Evolutionary conservation across 1,140 invertebrate genomes (phyloP).

Genomic region (Phymorhynchus buccinoides): DNA sequence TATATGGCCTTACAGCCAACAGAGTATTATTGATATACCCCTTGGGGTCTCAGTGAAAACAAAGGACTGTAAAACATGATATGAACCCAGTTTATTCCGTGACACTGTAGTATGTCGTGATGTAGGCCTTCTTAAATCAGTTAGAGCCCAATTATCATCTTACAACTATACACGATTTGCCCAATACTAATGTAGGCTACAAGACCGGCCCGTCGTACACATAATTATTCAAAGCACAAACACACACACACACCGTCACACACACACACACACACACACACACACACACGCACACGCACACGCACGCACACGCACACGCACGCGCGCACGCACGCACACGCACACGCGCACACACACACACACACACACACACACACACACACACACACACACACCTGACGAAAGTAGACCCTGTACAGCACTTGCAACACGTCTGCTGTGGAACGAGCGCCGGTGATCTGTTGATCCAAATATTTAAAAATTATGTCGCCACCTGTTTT

Average conservation of each 20-base stretch:
- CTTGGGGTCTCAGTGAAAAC: no score
- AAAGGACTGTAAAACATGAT: no score
- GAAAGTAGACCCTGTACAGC: neutral
- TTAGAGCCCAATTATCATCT: no score
- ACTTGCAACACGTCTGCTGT: neutral
- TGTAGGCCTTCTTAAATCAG: no score
- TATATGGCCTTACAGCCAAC: no score
- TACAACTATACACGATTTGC: neutral
- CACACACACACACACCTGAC: conserved; percentile 7
- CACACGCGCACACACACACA: conserved; percentile 22
- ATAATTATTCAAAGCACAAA: neutral
- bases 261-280: conserved; percentile 22
- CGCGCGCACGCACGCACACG: neutral
- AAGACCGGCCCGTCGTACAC: no score
- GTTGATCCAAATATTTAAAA: neutral
- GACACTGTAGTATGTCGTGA: no score
- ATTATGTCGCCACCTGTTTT: no score
- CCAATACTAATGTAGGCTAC: no score
- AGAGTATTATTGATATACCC: no score
- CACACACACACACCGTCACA: conserved; percentile 7
- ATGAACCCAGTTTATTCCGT: no score
- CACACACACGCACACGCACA: neutral
- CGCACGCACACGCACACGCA: neutral
- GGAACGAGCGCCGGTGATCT: neutral
- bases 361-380: conserved; percentile 22